A percentile compares a stretch with the other conserved stretches of the same genome.
These are phyloP conservation scores for Stenoptilia bipunctidactyla DNA, from an alignment of 2,888 invertebrate species.

Conservation along the genomic window DNA sequence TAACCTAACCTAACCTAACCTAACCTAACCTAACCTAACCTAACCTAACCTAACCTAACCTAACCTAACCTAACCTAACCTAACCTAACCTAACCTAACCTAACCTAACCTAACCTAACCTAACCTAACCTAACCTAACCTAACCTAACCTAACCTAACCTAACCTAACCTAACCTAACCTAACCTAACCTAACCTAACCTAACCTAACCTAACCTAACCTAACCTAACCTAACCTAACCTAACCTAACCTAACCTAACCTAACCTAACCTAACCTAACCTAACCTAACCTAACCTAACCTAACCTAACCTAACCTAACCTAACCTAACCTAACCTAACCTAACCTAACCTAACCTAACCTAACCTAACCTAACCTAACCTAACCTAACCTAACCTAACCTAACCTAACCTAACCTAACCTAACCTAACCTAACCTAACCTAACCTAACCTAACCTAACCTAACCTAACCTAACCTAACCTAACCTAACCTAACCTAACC, in stretches of 20 bases:
- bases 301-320: conserved; percentile 7
- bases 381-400: conserved; percentile 8
- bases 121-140: conserved; percentile 6
- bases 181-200: conserved; percentile 8
- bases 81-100: conserved; percentile 8
- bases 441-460: conserved; percentile 13
- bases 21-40: conserved; percentile 13
- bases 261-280: conserved; percentile 8
- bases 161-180: conserved; percentile 6
- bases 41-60: conserved; percentile 13
- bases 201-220: conserved; percentile 7
- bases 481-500: conserved; percentile 13
- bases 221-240: conserved; percentile 7
- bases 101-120: conserved; percentile 5
- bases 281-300: conserved; percentile 9
- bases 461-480: conserved; percentile 13
- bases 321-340: conserved; percentile 9
- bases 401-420: conserved; percentile 8
- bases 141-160: conserved; percentile 7
- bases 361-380: conserved; percentile 8
- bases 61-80: conserved; percentile 12
- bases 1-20: conserved; percentile 13
- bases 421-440: conserved; percentile 12
- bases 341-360: conserved; percentile 8
- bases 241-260: conserved; percentile 7